phyloP scores from a whole-genome alignment of 2,797 vertebrate genomes.

The Agapornis canus region DNA sequence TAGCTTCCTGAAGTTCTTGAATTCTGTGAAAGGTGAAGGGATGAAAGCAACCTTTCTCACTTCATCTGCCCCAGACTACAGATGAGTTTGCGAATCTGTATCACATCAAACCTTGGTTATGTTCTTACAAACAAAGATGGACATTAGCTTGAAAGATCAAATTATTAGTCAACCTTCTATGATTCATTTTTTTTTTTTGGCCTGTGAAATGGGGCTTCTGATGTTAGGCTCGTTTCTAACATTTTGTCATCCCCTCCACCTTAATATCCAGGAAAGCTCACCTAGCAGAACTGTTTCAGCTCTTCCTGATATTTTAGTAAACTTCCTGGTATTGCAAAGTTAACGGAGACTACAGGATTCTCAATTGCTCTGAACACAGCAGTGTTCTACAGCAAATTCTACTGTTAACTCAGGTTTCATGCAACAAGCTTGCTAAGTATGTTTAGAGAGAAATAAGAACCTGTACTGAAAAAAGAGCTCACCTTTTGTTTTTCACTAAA shows the following conservation, averaged over 20 bases:
- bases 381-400: not conserved
- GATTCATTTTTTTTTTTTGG: not conserved
- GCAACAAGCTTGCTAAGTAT: not conserved
- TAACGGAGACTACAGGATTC: not conserved
- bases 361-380: not conserved
- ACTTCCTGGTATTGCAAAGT: not conserved
- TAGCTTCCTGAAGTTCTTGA: not conserved
- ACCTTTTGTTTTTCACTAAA: not conserved
- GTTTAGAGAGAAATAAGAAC: not conserved
- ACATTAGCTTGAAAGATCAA: not conserved
- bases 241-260: not conserved
- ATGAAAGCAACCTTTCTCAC: not conserved
- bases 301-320: slow-evolving; percentile 7
- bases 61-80: not conserved
- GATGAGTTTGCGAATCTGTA: not conserved
- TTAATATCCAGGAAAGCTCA: not conserved
- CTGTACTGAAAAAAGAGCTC: not conserved
- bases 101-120: not conserved
- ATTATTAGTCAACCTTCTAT: not conserved
- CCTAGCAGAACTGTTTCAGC: not conserved
- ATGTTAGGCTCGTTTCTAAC: not conserved
- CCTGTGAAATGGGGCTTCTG: not conserved
- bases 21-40: not conserved
- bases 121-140: not conserved
- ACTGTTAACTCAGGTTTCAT: not conserved